Evolutionary conservation across 1,140 invertebrate genomes (phyloP).

Genomic region (Leptinotarsa defecta): DNA sequence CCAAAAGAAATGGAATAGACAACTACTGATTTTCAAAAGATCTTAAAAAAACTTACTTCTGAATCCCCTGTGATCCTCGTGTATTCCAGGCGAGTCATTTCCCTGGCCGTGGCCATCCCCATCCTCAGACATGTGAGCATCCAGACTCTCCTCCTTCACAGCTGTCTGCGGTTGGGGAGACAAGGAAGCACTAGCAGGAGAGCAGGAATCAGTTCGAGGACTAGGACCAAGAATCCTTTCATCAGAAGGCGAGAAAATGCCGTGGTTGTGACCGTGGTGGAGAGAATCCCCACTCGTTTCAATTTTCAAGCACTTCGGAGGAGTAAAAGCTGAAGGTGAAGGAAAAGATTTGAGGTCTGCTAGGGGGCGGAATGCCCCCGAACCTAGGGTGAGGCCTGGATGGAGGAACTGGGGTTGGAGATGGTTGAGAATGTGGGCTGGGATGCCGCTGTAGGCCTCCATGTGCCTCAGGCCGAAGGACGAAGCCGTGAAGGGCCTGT

Average conservation of each 20-base stretch:
- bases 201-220: conserved; percentile 57
- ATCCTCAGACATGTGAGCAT: conserved; percentile 58
- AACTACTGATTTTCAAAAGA: neutral
- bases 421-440: conserved; percentile 61
- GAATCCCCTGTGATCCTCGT: conserved; percentile 59
- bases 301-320: conserved; percentile 60
- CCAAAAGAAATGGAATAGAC: neutral
- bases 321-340: conserved; percentile 59
- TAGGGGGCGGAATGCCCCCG: conserved; percentile 53
- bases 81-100: conserved; percentile 59
- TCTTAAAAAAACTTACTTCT: conserved; percentile 55
- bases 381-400: conserved; percentile 55
- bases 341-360: conserved; percentile 60
- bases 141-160: conserved; percentile 56
- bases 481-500: conserved; percentile 56
- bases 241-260: conserved; percentile 53
- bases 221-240: conserved; percentile 54
- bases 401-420: conserved; percentile 61
- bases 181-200: conserved; percentile 57
- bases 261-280: conserved; percentile 43
- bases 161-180: conserved; percentile 54
- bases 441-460: conserved; percentile 61
- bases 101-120: conserved; percentile 57
- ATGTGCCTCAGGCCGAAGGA: conserved; percentile 61
- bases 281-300: conserved; percentile 52